Conservation (phyloP, 2,888 invertebrate species). For the Drosophila parthenogenetica region DNA sequence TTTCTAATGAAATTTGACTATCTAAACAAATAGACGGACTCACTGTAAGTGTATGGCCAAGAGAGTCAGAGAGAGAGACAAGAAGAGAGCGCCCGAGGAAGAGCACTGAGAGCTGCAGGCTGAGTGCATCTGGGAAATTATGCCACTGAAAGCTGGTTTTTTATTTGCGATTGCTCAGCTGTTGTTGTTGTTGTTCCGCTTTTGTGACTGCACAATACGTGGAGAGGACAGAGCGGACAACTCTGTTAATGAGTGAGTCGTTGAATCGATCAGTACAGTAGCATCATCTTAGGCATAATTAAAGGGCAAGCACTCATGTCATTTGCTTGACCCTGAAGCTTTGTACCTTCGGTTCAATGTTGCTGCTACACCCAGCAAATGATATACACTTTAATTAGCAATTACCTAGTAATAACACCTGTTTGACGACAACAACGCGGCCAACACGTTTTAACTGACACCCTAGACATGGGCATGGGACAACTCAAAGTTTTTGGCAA, state of each 20-base stretch:
- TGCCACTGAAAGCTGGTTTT: constrained; percentile 73
- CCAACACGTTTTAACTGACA: constrained; percentile 58
- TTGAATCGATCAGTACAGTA: constrained; percentile 19
- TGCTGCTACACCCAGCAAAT: constrained; percentile 21
- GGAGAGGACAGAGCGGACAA: neutral
- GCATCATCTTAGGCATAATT: constrained; percentile 40
- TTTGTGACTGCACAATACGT: constrained; percentile 7
- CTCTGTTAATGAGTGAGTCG: constrained; percentile 2
- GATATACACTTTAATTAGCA: constrained; percentile 57
- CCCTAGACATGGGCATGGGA: constrained; percentile 35
- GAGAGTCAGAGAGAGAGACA: constrained; percentile 7
- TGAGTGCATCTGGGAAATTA: constrained; percentile 62
- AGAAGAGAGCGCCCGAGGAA: constrained; percentile 1
- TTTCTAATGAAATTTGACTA: neutral
- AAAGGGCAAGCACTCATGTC: constrained; percentile 27
- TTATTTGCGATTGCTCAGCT: constrained; percentile 46
- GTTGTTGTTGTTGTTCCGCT: constrained; percentile 21
- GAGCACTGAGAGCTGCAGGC: constrained; percentile 44
- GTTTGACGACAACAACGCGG: constrained; percentile 47
- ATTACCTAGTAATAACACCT: constrained; percentile 65
- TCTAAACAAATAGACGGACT: neutral
- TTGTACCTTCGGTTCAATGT: constrained; percentile 63
- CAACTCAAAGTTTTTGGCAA: constrained; percentile 36
- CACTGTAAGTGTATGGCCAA: constrained; percentile 4
- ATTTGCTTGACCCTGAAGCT: constrained; percentile 52